phyloP scores from a whole-genome alignment of 2,797 vertebrate genomes.

The Spondyliosoma cantharus region DNA sequence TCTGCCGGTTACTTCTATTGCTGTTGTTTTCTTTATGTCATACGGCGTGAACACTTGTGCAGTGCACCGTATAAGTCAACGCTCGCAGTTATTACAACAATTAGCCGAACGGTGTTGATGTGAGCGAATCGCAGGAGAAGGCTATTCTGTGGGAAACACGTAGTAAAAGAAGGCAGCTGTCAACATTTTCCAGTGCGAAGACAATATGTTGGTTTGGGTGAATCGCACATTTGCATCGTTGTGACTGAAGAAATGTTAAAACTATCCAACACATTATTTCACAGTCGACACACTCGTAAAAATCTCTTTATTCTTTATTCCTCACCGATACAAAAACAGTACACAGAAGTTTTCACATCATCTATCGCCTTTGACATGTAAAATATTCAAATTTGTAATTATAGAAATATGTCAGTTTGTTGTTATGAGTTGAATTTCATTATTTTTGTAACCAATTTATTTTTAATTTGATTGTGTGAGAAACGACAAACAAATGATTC shows the following conservation, averaged over 20 bases:
- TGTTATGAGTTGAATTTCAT: too few species aligned
- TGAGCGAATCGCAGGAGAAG: background rate
- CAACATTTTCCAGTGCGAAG: background rate
- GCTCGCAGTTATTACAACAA: background rate
- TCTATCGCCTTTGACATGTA: too few species aligned
- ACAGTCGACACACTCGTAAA: too few species aligned
- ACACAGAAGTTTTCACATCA: background rate
- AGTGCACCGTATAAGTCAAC: background rate
- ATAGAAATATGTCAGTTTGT: too few species aligned
- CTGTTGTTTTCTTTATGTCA: background rate
- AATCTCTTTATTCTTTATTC: too few species aligned
- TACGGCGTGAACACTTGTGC: background rate
- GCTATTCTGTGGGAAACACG: background rate
- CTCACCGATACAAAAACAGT: too few species aligned
- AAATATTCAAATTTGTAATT: too few species aligned
- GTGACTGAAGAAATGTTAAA: background rate
- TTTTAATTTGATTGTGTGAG: too few species aligned
- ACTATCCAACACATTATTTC: background rate
- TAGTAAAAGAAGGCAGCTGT: background rate
- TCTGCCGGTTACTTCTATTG: background rate
- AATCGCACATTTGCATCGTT: background rate
- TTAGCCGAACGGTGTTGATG: background rate
- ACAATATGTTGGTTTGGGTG: background rate
- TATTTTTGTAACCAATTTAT: too few species aligned
- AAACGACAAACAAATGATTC: too few species aligned